Base-by-base conservation (phyloP, 2,797 vertebrate genomes). In the Crypturellus tataupa region DNA sequence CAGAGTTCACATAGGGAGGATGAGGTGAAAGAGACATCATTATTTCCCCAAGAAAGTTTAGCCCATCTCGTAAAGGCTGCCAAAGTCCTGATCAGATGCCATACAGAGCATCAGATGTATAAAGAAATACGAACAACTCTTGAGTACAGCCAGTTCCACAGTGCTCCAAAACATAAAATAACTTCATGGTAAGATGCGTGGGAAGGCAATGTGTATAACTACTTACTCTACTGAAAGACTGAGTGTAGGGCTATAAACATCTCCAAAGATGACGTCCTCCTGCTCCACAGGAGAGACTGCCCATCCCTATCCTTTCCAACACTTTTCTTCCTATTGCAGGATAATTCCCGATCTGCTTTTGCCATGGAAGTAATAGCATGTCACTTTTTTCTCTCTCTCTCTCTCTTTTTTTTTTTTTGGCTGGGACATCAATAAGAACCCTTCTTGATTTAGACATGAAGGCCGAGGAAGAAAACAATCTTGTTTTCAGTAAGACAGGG, bases 401-500 rank as follows among this genome's bases (percentile, higher is more conserved):
- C 19, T 46, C 44, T 19, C 24, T 49, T 24, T 49, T 51, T 51
- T 51, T 67, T 13, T 18, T 77, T 56, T 21, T 76, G 49, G 8
- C n/a, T 49, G 49, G 25, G 18, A 85, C 37, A 78, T 82, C 56
- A 85, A 11, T 83, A 51, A 71, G 71, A 75, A 94, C 68, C 35
- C 62, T 83, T 92, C 65, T 78, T 60, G 72, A 37, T 83, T 87
- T 69, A 77, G 80, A 33, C 14, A 25, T 71, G 73, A 90, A 80
- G 88, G 35, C 84, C 42, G 58, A 80, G 33, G 56, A 90, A 70
- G 65, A 89, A 89, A 94, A 93, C 84, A 89, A 76, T 35, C 87
- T 94, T 96, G 89, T 94, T 97, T 94, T 93, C 88, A 75, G 12
- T 47, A 84, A 93, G 85, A 80, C 70, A 40, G 77, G 83, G 39